Percentiles rank a stretch among this genome's conserved stretches.
Evolutionary conservation across 2,113 vertebrate species (phyloP).

Genomic region (Hemiscyllium ocellatum): DNA sequence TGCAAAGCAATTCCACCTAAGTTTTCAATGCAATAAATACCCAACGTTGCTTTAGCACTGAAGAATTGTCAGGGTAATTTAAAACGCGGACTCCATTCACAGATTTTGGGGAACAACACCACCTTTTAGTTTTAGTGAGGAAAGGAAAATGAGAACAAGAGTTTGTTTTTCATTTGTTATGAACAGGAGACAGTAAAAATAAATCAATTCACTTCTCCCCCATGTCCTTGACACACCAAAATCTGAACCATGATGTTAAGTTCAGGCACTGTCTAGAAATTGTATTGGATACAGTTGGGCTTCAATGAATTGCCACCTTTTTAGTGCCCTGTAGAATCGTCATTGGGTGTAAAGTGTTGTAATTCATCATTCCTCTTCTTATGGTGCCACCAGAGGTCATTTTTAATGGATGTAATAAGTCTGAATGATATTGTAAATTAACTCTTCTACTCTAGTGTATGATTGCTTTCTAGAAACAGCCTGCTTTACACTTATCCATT

Average conservation of each 20-base stretch:
- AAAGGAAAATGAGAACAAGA: too few relatives aligned
- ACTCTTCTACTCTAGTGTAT: not conserved
- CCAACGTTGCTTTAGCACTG: too few relatives aligned
- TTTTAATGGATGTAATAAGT: not conserved
- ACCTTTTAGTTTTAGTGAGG: too few relatives aligned
- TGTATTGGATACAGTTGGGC: not conserved
- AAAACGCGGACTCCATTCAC: too few relatives aligned
- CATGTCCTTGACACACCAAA: not conserved
- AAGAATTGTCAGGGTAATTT: too few relatives aligned
- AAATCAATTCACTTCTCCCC: too few relatives aligned
- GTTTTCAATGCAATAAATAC: too few relatives aligned
- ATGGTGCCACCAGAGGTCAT: not conserved
- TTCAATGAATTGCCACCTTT: not conserved
- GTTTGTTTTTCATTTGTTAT: too few relatives aligned
- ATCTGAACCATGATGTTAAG: not conserved
- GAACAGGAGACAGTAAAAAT: too few relatives aligned
- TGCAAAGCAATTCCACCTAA: too few relatives aligned
- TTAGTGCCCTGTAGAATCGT: not conserved
- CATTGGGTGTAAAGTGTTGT: not conserved
- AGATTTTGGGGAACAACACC: too few relatives aligned
- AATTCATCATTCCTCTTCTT: too few relatives aligned
- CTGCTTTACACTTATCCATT: not conserved
- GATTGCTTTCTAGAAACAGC: not conserved
- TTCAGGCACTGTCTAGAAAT: not conserved
- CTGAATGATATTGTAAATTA: not conserved